Conservation (phyloP, 2,797 vertebrate species). For the Rhabdophis nuchalis region DNA sequence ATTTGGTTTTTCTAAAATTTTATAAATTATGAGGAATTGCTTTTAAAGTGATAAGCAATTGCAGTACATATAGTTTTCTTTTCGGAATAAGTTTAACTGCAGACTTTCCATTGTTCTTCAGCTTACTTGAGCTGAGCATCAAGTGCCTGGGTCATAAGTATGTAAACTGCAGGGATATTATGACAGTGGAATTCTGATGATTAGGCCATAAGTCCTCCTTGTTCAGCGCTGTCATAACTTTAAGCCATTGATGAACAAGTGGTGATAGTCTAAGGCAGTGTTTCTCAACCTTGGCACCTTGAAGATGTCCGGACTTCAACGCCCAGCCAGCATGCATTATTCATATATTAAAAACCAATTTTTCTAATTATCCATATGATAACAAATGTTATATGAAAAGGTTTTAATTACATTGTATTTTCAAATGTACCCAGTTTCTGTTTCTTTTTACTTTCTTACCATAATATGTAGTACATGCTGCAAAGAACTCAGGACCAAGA, state of each 20-base stretch:
- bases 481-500: constrained; percentile 94
- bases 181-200: background rate
- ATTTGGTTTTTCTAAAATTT: background rate
- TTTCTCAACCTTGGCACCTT: too few relatives aligned
- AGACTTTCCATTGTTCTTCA: background rate
- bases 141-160: background rate
- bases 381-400: background rate
- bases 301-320: too few relatives aligned
- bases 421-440: background rate
- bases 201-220: background rate
- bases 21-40: background rate
- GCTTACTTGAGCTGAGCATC: background rate
- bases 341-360: background rate
- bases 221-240: background rate
- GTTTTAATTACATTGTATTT: background rate
- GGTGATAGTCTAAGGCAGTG: background rate
- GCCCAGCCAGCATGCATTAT: too few relatives aligned
- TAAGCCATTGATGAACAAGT: background rate
- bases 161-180: background rate
- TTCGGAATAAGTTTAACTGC: background rate
- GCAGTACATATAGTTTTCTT: background rate
- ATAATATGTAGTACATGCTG: constrained; percentile 85
- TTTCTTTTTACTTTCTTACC: constrained; percentile 32
- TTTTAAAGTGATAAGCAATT: background rate
- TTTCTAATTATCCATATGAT: background rate